Conservation (phyloP, 2,888 invertebrate genomes). For the Drosophila buzzatii region DNA sequence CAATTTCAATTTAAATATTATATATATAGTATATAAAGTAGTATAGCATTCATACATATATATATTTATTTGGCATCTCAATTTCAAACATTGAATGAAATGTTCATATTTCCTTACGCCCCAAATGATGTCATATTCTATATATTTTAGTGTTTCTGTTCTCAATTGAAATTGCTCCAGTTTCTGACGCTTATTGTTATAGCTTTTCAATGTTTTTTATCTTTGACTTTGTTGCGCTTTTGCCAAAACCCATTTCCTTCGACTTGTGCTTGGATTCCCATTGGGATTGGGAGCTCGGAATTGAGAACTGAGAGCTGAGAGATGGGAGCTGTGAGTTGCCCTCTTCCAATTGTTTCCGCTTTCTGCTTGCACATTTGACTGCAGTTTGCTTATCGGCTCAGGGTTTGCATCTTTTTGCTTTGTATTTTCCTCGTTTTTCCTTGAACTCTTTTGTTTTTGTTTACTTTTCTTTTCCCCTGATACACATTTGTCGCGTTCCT, state of each 20-base stretch:
- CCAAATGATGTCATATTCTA: slow-evolving; percentile 39
- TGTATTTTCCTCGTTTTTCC: slow-evolving; percentile 10
- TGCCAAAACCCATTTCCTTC: slow-evolving; percentile 54
- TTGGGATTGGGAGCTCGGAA: background rate
- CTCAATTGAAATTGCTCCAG: slow-evolving; percentile 48
- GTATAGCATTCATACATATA: background rate
- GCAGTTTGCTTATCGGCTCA: slow-evolving; percentile 33
- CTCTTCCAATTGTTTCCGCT: slow-evolving; percentile 38
- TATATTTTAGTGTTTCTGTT: background rate
- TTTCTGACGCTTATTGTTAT: slow-evolving; percentile 26
- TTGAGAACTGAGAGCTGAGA: slow-evolving; percentile 2
- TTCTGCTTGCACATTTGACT: slow-evolving; percentile 37
- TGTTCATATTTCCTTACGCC: slow-evolving; percentile 10
- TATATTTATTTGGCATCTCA: background rate
- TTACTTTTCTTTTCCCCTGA: slow-evolving; percentile 60
- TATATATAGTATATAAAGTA: background rate
- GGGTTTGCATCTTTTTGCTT: slow-evolving; percentile 11
- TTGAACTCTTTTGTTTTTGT: slow-evolving; percentile 17
- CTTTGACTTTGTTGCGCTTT: slow-evolving; percentile 52
- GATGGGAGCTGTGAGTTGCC: slow-evolving; percentile 2
- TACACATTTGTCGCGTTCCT: slow-evolving; percentile 52
- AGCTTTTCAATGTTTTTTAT: slow-evolving; percentile 24
- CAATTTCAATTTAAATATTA: background rate
- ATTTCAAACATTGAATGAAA: slow-evolving; percentile 4
- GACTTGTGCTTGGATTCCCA: slow-evolving; percentile 21